Base-by-base conservation (phyloP, 2,797 vertebrate species). In the Parambassis ranga region DNA sequence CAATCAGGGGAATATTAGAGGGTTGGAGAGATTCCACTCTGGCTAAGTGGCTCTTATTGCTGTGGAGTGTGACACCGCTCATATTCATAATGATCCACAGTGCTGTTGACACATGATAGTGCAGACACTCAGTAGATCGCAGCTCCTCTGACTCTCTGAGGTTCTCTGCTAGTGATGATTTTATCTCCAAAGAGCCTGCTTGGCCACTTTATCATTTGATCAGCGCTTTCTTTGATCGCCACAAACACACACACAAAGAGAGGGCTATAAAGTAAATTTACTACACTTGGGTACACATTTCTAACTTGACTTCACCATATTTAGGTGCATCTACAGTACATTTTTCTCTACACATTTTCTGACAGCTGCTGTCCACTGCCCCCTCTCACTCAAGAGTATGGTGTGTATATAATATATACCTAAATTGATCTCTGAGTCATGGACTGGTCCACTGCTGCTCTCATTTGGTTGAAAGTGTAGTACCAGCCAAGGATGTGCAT, bases 41-140 rank as follows among this genome's bases (percentile, higher is more conserved):
- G 53, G 32, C 65, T 85, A 84, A 89, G 88, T 86, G 85, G 71
- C 84, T 83, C 77, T 82, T 65, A 61, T 83, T 81, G 72, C 68
- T 51, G 63, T 71, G 35, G 72, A 75, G 74, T 77, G 74, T 77
- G 76, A 83, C 69, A 74, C 62, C 42, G 67, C 66, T 83, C 66
- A 82, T 84, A 79, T 73, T 81, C 53, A 64, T 73, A 75, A 83
- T 78, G 62, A 85, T 67, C 76, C 77, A 74, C 76, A 28, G 23
- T 5, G 64, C 68, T 75, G 68, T 72, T 83, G 80, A 85, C 82
- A 85, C 75, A 80, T 50, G 44, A 79, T 65, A 75, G 64, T 37
- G 42, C 42, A 23, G 32, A 71, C 58, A 39, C 56, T 71, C 55
- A 31, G 52, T 10, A 32, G 48, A 66, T 35, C 59, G 42, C 23